Conservation (phyloP, 2,113 vertebrate genomes). For the Heliornis fulica region DNA sequence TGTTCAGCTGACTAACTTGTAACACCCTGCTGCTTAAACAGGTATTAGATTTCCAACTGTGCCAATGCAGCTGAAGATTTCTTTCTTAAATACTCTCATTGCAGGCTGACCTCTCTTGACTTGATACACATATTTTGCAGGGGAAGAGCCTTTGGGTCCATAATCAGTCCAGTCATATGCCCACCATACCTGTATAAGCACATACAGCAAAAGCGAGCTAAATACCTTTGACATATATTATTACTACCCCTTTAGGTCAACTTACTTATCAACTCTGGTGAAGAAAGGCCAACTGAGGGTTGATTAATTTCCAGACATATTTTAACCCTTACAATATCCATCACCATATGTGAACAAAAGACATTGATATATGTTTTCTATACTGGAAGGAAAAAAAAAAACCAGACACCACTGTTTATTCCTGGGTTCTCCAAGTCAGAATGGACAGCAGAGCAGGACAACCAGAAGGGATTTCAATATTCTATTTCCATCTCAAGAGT, state of each 20-base stretch:
- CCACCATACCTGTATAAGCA: background rate
- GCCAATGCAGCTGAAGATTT: background rate
- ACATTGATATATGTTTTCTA: background rate
- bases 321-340: background rate
- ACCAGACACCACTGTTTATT: background rate
- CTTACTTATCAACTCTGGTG: background rate
- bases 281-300: background rate
- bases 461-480: background rate
- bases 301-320: slow-evolving; percentile 1
- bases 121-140: background rate
- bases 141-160: background rate
- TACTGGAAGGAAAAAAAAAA: background rate
- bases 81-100: background rate
- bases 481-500: background rate
- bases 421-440: background rate
- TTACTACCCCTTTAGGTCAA: slow-evolving; percentile 10
- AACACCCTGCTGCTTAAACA: background rate
- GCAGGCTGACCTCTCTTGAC: slow-evolving; percentile 3
- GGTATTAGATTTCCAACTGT: background rate
- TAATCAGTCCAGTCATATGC: background rate
- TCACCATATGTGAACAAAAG: background rate
- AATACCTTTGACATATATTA: slow-evolving; percentile 37
- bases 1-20: background rate
- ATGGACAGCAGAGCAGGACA: background rate
- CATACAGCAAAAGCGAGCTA: background rate